Evolutionary conservation across 1,140 invertebrate genomes (phyloP).

Genomic region (Drosophila lacteicornis): DNA sequence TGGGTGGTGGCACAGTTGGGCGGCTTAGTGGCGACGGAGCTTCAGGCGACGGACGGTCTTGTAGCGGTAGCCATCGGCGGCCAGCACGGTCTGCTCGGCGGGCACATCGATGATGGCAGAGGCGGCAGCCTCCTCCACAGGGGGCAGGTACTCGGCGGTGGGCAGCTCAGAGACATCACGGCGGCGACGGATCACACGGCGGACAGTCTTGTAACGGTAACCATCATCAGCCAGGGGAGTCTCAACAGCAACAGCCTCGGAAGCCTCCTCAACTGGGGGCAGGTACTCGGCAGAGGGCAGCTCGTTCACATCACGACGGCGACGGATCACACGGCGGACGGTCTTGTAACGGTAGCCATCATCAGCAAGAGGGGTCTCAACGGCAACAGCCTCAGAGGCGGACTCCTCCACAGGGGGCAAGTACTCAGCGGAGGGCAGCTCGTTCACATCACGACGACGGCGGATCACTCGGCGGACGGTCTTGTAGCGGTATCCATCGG

Average conservation of each 20-base stretch:
- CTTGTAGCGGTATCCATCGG: conserved; percentile 75
- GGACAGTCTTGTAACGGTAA: conserved; percentile 61
- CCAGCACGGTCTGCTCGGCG: conserved; percentile 62
- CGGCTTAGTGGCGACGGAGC: conserved; percentile 68
- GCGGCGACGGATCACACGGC: conserved; percentile 66
- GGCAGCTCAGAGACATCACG: conserved; percentile 64
- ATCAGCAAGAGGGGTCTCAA: conserved; percentile 45
- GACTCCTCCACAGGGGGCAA: conserved; percentile 53
- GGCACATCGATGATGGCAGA: conserved; percentile 72
- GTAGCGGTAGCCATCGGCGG: conserved; percentile 80
- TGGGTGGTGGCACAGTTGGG: conserved; percentile 12
- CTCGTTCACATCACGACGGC: conserved; percentile 70
- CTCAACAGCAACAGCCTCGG: conserved; percentile 32
- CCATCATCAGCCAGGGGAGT: conserved; percentile 60
- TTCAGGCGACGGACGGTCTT: conserved; percentile 79
- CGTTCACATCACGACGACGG: conserved; percentile 69
- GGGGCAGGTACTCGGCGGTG: conserved; percentile 70
- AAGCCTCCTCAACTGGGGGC: conserved; percentile 48
- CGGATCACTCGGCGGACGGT: conserved; percentile 67
- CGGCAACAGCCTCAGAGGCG: conserved; percentile 4
- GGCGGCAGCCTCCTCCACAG: conserved; percentile 45
- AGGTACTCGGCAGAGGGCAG: conserved; percentile 55
- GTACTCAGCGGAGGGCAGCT: conserved; percentile 54
- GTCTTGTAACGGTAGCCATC: conserved; percentile 76
- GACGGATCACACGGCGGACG: conserved; percentile 65